Conservation (phyloP, 2,113 vertebrate species). For the Gila orcuttii region DNA sequence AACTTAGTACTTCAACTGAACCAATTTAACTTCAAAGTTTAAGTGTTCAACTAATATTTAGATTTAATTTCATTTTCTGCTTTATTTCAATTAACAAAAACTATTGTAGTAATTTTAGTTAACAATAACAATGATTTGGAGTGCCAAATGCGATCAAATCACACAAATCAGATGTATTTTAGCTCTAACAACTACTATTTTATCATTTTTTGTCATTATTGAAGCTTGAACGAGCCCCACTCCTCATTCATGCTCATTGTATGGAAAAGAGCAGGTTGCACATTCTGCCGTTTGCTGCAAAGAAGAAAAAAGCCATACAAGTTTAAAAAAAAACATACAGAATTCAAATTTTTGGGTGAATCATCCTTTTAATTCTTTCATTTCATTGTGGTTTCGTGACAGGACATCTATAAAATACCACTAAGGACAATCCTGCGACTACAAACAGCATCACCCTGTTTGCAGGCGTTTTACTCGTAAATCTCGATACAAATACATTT, state of each 20-base stretch:
- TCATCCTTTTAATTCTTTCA: background rate
- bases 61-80: background rate
- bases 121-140: background rate
- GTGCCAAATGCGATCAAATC: background rate
- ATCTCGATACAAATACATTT: background rate
- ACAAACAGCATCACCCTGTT: constrained; percentile 37
- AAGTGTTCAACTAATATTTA: background rate
- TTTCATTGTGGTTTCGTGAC: background rate
- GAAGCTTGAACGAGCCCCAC: background rate
- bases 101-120: background rate
- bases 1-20: no score
- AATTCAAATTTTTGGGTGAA: background rate
- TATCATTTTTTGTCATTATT: background rate
- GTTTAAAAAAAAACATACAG: background rate
- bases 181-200: background rate
- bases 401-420: background rate
- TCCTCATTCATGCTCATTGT: background rate
- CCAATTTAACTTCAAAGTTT: no score
- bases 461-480: constrained; percentile 24
- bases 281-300: background rate
- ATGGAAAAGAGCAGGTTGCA: background rate
- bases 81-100: background rate
- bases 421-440: background rate
- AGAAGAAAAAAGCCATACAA: background rate
- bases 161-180: background rate